Percentiles rank a stretch among this genome's conserved stretches.
Conservation (phyloP, 2,888 invertebrate species). For the Timema podura region DNA sequence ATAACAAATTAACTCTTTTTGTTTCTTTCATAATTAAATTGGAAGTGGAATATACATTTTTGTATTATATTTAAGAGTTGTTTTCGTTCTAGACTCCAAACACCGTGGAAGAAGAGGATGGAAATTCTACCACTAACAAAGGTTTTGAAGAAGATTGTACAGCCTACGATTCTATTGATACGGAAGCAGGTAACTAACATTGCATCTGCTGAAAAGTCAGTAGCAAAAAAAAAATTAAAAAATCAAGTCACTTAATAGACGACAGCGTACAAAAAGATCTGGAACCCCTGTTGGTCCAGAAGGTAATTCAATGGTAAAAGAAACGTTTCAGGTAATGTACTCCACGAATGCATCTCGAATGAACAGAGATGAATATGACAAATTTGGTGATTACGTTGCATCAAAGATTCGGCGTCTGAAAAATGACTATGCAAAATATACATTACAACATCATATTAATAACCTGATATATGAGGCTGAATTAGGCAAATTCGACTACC, state of each 20-base stretch:
- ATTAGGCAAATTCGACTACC: not conserved
- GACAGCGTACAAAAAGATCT: not conserved
- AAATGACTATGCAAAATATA: not conserved
- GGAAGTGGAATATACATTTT: not conserved
- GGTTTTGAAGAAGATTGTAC: too few relatives aligned
- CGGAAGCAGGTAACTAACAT: too few relatives aligned
- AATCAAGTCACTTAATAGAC: not conserved
- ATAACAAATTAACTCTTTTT: too few relatives aligned
- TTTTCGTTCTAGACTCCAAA: not conserved
- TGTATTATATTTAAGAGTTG: not conserved
- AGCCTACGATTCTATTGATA: too few relatives aligned
- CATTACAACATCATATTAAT: not conserved
- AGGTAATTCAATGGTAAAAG: too few relatives aligned
- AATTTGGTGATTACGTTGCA: not conserved
- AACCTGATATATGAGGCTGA: not conserved
- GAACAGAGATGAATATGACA: not conserved
- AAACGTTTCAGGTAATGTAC: not conserved
- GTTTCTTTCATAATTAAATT: too few relatives aligned
- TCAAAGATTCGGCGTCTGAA: conserved; percentile 1
- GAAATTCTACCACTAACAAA: not conserved
- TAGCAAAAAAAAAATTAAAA: not conserved
- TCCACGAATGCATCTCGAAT: not conserved
- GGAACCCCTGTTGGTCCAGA: not conserved
- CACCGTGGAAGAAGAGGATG: not conserved
- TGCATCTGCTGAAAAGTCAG: not conserved